Percentiles rank a stretch among this genome's conserved stretches.
Conservation (phyloP, 2,113 vertebrate species). For the Psophia crepitans region DNA sequence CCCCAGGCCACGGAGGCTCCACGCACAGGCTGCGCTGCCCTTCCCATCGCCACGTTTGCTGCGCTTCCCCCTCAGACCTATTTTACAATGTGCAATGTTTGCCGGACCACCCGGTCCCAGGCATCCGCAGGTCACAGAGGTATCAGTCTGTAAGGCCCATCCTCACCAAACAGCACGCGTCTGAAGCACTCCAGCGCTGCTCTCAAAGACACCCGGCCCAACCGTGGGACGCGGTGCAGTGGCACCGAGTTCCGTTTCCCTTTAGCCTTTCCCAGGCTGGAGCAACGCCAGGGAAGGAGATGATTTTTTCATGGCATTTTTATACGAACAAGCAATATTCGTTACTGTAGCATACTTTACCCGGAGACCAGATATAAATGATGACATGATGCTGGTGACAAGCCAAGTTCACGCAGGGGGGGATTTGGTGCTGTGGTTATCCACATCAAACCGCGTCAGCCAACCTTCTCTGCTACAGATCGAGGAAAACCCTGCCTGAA, state of each 20-base stretch:
- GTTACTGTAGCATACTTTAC: neutral
- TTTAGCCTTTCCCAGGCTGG: neutral
- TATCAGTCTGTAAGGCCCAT: neutral
- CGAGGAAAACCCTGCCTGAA: neutral
- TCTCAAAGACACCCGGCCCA: neutral
- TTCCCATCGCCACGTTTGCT: neutral
- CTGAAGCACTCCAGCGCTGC: neutral
- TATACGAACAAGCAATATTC: neutral
- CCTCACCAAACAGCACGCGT: neutral
- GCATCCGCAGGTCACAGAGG: neutral
- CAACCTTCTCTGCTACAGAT: neutral
- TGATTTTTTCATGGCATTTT: neutral
- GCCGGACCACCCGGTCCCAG: neutral
- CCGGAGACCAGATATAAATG: neutral
- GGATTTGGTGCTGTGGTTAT: neutral
- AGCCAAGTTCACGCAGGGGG: neutral
- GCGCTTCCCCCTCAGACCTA: rapidly evolving
- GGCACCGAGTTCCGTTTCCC: neutral
- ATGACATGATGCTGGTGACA: neutral
- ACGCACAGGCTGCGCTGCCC: rapidly evolving
- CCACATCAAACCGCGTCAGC: rapidly evolving
- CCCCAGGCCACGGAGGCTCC: rapidly evolving
- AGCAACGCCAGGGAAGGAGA: neutral
- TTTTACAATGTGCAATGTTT: rapidly evolving
- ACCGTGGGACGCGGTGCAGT: rapidly evolving